Conservation (phyloP, 2,888 invertebrate genomes). For the Xanthia icteritia region DNA sequence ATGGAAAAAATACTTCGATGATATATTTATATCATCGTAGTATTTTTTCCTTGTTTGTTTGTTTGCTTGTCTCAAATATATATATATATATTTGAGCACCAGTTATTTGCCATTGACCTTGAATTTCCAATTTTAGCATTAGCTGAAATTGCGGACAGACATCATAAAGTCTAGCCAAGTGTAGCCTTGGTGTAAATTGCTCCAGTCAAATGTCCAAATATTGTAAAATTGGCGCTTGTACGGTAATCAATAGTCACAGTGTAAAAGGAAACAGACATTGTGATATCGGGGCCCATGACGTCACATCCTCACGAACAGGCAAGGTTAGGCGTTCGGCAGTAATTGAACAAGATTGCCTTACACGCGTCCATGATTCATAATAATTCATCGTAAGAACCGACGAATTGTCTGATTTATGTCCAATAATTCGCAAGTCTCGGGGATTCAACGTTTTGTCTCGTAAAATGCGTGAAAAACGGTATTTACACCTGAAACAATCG, state of each 20-base stretch:
- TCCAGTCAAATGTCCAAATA: constrained; percentile 35
- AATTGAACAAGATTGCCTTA: constrained; percentile 84
- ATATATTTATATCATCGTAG: constrained; percentile 20
- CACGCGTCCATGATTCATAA: constrained; percentile 79
- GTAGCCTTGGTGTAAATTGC: constrained; percentile 30
- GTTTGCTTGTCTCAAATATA: too few relatives aligned
- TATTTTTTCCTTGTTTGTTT: too few relatives aligned
- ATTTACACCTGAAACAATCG: constrained; percentile 27
- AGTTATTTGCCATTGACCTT: constrained; percentile 39
- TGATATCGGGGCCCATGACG: constrained; percentile 72
- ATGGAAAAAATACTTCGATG: neutral
- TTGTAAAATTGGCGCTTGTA: constrained; percentile 37
- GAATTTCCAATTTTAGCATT: constrained; percentile 25
- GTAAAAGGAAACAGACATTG: constrained; percentile 69
- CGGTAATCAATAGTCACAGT: constrained; percentile 60
- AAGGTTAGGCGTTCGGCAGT: constrained; percentile 77
- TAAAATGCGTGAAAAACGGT: constrained; percentile 37
- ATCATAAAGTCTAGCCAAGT: constrained; percentile 22
- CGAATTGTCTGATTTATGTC: constrained; percentile 74
- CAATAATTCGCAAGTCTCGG: constrained; percentile 69
- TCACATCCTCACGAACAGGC: constrained; percentile 76
- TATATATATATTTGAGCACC: constrained; percentile 17
- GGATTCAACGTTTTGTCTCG: constrained; percentile 57
- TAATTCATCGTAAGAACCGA: constrained; percentile 74
- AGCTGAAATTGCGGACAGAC: constrained; percentile 27